Conservation (phyloP, 2,113 vertebrate species). For the Podarcis muralis region DNA sequence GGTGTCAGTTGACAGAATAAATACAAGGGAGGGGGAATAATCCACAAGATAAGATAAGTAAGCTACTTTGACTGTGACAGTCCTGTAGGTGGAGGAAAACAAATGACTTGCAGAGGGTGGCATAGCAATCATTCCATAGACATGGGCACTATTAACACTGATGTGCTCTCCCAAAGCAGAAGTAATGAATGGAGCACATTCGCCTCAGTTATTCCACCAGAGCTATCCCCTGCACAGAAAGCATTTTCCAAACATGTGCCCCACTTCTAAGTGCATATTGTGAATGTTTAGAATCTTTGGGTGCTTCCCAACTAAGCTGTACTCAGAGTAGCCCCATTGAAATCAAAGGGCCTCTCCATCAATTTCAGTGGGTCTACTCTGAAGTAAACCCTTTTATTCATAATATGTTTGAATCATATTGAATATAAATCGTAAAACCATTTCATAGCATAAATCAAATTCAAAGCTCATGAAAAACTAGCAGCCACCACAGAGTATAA, state of each 20-base stretch:
- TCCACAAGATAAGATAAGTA: constrained; percentile 31
- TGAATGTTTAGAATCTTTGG: no score
- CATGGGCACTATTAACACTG: rapidly evolving
- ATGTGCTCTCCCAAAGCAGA: neutral
- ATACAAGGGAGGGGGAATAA: constrained; percentile 27
- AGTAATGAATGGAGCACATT: neutral
- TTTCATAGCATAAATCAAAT: no score
- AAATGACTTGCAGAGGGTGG: neutral
- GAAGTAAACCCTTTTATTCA: neutral
- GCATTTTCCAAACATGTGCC: neutral
- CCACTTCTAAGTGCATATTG: no score
- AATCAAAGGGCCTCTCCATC: no score
- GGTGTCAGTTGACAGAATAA: constrained; percentile 40
- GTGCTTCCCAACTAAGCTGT: no score
- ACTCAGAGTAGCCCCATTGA: no score
- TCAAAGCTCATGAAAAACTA: neutral
- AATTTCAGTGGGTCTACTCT: no score
- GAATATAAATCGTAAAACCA: no score
- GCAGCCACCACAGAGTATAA: neutral
- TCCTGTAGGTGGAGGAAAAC: neutral
- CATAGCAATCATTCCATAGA: constrained; percentile 11
- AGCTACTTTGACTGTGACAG: constrained; percentile 21
- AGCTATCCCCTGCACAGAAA: neutral
- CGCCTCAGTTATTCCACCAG: neutral
- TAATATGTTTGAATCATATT: neutral